These are phyloP conservation scores for Mercenaria mercenaria DNA, from an alignment of 1,140 invertebrate species.

Conservation along the genomic window DNA sequence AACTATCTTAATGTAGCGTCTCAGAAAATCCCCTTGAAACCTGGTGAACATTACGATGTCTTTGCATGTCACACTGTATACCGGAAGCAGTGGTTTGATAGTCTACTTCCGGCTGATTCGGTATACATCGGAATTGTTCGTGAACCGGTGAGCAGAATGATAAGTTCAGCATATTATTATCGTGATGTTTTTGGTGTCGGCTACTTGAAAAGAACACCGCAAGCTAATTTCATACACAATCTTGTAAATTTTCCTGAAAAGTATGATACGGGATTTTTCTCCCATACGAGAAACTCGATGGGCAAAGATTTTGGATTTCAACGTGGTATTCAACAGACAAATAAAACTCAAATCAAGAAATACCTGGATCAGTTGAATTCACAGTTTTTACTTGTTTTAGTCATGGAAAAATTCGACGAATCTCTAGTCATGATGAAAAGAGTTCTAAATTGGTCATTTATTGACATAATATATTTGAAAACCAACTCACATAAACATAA, in stretches of 20 bases:
- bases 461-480: conserved; percentile 82
- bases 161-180: conserved; percentile 73
- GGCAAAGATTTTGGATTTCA: conserved; percentile 44
- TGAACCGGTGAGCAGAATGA: conserved; percentile 69
- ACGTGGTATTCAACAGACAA: background rate
- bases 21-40: background rate
- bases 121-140: conserved; percentile 72
- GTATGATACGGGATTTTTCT: conserved; percentile 25
- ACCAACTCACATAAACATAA: conserved; percentile 48
- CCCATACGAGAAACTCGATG: conserved; percentile 42
- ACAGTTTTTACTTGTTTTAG: conserved; percentile 87
- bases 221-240: conserved; percentile 58
- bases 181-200: background rate
- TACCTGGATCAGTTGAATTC: conserved; percentile 54
- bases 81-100: conserved; percentile 44
- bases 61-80: conserved; percentile 67
- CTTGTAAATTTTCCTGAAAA: conserved; percentile 15
- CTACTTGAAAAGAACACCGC: conserved; percentile 48
- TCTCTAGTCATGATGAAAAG: conserved; percentile 87
- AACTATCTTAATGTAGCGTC: background rate
- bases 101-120: conserved; percentile 67
- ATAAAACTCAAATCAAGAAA: conserved; percentile 21
- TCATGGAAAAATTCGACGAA: conserved; percentile 87
- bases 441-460: conserved; percentile 86
- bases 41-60: conserved; percentile 12